These are phyloP conservation scores for Melanitta fusca DNA, from an alignment of 2,797 vertebrate species.

Conservation along the genomic window DNA sequence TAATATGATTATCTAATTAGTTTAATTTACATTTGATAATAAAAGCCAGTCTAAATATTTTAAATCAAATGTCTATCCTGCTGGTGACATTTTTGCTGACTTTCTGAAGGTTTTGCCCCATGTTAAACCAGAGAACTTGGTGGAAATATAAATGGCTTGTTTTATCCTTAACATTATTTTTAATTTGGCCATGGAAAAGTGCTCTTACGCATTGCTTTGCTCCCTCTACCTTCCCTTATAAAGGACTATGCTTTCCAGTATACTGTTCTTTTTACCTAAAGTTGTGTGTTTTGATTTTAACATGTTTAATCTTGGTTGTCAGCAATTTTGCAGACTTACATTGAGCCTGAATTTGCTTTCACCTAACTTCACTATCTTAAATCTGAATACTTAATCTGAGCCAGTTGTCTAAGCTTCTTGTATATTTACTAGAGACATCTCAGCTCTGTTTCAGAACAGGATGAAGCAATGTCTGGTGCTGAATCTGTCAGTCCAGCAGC, in stretches of 20 bases:
- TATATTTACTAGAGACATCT: neutral
- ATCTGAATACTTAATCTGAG: neutral
- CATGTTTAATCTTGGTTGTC: neutral
- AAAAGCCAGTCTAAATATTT: conserved; percentile 50
- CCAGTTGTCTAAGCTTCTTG: neutral
- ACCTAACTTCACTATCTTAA: neutral
- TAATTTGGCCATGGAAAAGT: neutral
- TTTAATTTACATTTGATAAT: conserved; percentile 41
- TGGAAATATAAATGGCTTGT: neutral
- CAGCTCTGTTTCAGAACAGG: neutral
- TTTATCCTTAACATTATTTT: neutral
- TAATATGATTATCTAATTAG: conserved; percentile 24
- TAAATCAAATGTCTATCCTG: neutral
- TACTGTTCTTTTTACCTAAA: neutral
- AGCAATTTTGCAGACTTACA: neutral
- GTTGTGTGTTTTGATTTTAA: neutral
- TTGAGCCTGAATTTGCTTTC: conserved; percentile 23
- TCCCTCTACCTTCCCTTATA: neutral
- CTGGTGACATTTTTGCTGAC: neutral
- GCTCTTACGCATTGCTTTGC: neutral
- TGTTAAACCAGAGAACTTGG: neutral
- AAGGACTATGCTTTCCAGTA: neutral
- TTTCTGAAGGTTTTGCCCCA: conserved; percentile 1
- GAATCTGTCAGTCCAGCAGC: neutral
- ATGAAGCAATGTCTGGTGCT: neutral